These are phyloP conservation scores for Hetaerina americana DNA, from an alignment of 1,140 invertebrate genomes.

Conservation along the genomic window DNA sequence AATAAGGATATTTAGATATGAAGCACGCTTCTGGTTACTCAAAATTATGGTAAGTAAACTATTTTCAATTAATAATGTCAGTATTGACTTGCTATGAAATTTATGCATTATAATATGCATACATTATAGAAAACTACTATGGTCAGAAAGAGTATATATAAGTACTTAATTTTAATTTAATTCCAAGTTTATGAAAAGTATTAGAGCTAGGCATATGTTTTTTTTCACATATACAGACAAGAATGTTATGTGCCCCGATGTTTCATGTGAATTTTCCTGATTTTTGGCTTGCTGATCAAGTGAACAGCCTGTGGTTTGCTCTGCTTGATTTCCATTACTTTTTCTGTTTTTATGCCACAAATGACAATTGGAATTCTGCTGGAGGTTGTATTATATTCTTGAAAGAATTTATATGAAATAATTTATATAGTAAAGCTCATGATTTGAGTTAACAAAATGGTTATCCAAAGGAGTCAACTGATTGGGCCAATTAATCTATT, in stretches of 20 bases:
- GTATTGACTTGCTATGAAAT: background rate
- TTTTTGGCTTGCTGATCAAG: constrained; percentile 88
- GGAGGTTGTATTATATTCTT: constrained; percentile 24
- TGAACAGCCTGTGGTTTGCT: constrained; percentile 65
- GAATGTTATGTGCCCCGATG: constrained; percentile 67
- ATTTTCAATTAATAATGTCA: constrained; percentile 53
- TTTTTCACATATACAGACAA: constrained; percentile 28
- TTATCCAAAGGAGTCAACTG: background rate
- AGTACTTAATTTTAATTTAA: constrained; percentile 3
- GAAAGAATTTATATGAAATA: too few relatives aligned
- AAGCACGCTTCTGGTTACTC: constrained; percentile 47
- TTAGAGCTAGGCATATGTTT: background rate
- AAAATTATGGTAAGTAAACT: constrained; percentile 37
- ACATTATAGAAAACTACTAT: too few relatives aligned
- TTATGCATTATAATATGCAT: background rate
- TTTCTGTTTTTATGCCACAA: constrained; percentile 43
- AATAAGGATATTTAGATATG: constrained; percentile 13
- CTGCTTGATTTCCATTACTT: constrained; percentile 73
- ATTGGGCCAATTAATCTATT: constrained; percentile 8
- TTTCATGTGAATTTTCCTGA: constrained; percentile 79
- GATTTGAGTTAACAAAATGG: too few relatives aligned
- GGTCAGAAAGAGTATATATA: too few relatives aligned
- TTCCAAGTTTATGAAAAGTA: background rate
- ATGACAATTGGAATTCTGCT: constrained; percentile 31
- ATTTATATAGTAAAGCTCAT: too few relatives aligned